phyloP scores from a whole-genome alignment of 2,113 vertebrate genomes.

The Syrmaticus mikado region DNA sequence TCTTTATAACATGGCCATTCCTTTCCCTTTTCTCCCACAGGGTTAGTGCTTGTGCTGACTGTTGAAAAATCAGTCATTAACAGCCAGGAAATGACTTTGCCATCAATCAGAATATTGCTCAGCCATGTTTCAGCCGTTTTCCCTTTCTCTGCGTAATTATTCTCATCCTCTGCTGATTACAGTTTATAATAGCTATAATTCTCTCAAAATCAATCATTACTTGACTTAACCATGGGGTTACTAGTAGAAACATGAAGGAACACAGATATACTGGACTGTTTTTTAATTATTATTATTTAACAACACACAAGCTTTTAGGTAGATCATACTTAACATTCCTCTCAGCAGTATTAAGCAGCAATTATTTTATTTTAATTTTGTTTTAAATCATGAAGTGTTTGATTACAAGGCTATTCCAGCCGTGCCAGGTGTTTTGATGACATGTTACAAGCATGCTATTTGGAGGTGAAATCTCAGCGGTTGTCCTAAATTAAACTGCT shows the following conservation, averaged over 20 bases:
- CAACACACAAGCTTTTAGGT: background rate
- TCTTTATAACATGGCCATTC: conserved; percentile 44
- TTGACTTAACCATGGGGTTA: conserved; percentile 75
- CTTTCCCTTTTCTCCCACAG: conserved; percentile 51
- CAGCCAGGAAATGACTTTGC: conserved; percentile 80
- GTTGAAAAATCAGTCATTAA: conserved; percentile 82
- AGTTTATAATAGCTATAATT: conserved; percentile 84
- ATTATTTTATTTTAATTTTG: conserved; percentile 20
- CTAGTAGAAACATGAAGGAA: conserved; percentile 69
- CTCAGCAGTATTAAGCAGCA: conserved; percentile 8
- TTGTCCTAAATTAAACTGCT: background rate
- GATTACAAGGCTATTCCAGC: background rate
- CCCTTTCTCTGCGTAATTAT: conserved; percentile 77
- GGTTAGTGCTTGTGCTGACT: conserved; percentile 75
- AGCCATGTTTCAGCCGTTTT: conserved; percentile 74
- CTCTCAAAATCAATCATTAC: conserved; percentile 80
- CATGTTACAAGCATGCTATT: background rate
- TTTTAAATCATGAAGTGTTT: background rate
- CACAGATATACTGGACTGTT: conserved; percentile 50
- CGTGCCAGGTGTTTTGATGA: background rate
- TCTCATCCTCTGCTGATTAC: conserved; percentile 81
- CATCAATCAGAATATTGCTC: conserved; percentile 84
- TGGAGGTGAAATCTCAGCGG: background rate
- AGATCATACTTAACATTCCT: background rate
- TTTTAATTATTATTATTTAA: conserved; percentile 63